Base-by-base conservation (phyloP, 1,140 invertebrate genomes). In the Carcinoscorpius rotundicauda region DNA sequence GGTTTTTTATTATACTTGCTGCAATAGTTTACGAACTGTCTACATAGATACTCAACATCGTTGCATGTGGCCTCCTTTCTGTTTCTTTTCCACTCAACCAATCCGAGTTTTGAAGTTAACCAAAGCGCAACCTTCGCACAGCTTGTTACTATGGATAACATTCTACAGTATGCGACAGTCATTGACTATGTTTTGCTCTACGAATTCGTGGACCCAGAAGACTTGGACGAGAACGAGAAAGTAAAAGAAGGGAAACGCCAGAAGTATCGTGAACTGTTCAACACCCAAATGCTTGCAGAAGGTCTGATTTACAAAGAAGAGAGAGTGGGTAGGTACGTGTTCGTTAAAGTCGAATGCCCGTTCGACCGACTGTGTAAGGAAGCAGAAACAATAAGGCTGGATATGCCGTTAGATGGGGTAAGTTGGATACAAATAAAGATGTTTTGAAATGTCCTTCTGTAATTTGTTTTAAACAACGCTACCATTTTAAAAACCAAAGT, bases 361-460 rank as follows among this genome's bases (percentile, higher is more conserved):
- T 73, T 77, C 58, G 72, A 73, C 29, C 68, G 75, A 58, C 68
- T 78, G 49, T 75, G 73, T 64, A 58, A 71, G 50, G 75, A 78
- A 64, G 77, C 77, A 4, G 75, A 78, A 62, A 71, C 66, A 9
- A 71, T 74, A 9, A 73, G 73, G 59, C 58, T 78, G 8, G 73
- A 78, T 63, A 72, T 78, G 71, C 75, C 77, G 52, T 56, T 78
- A 6, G 68, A 70, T 64, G 74, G 71, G 68, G 75, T 29, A 29
- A 29, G 29, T 29, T 29, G 29, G 29, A 29, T 29, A 29, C 29
- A 29, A 29, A 29, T 29, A 29, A 29, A 29, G 29, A 29, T 29
- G 29, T 29, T 29, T 29, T 29, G 2, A 29, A 29, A 29, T 29
- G 29, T 29, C 29, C 29, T 29, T 0, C 29, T 29, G 29, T 29